Percentiles rank a stretch among this genome's conserved stretches.
These are phyloP conservation scores for Lophius americanus DNA, from an alignment of 2,797 vertebrate species.

Conservation along the genomic window DNA sequence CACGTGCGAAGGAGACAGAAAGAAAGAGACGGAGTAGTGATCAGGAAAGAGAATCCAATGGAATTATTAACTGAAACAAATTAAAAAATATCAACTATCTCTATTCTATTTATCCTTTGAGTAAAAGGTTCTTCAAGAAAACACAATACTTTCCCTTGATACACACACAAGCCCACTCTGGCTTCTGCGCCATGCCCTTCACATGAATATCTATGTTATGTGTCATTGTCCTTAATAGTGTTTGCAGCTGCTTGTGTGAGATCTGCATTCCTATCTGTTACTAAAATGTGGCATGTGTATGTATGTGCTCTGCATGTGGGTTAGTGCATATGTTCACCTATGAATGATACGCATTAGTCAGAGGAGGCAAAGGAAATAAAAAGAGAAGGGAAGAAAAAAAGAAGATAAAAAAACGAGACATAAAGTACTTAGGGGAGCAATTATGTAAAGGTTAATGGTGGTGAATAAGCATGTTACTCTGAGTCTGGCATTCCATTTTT, in stretches of 20 bases:
- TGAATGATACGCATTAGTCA: conserved; percentile 8
- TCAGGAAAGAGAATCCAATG: conserved; percentile 17
- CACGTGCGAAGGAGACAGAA: conserved; percentile 22
- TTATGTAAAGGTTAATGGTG: conserved; percentile 12
- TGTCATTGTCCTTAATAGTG: conserved; percentile 23
- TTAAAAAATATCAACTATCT: background rate
- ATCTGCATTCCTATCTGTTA: conserved; percentile 40
- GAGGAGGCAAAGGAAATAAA: background rate
- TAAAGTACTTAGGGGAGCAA: background rate
- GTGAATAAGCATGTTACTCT: background rate
- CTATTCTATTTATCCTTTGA: background rate
- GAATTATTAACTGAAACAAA: conserved; percentile 12
- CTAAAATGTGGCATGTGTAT: conserved; percentile 25
- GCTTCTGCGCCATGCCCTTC: background rate
- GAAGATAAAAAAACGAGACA: background rate
- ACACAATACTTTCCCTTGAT: no score
- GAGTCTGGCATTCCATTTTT: background rate
- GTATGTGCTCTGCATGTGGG: conserved; percentile 1
- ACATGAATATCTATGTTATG: conserved; percentile 11
- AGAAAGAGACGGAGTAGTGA: background rate
- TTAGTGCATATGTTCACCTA: conserved; percentile 5
- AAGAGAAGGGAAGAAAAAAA: background rate
- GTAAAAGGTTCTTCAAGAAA: no score
- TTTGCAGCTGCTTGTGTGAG: conserved; percentile 40
- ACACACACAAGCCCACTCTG: background rate